Conservation (phyloP, 2,888 invertebrate species). For the Melikaiella ostensackeni region DNA sequence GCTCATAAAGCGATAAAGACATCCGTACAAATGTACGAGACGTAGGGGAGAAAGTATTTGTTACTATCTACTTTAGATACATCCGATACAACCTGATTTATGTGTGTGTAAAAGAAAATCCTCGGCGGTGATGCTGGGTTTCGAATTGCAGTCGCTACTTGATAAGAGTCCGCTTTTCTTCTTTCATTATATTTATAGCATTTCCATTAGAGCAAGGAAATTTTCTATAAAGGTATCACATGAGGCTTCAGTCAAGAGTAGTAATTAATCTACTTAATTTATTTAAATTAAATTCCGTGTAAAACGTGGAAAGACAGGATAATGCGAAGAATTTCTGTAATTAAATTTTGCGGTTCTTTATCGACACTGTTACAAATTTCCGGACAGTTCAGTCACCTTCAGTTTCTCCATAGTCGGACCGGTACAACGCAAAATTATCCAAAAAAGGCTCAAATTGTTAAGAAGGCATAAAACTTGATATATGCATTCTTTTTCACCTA, state of each 20-base stretch:
- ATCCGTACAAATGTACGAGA: conserved; percentile 63
- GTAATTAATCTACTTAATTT: neutral
- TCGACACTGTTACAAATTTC: neutral
- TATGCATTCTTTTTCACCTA: too few relatives aligned
- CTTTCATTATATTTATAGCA: neutral
- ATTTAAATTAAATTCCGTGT: neutral
- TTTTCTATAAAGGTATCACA: neutral
- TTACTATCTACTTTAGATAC: neutral
- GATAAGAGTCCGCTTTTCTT: neutral
- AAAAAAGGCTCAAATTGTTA: too few relatives aligned
- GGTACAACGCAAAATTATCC: too few relatives aligned
- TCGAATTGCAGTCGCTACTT: neutral
- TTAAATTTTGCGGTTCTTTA: neutral
- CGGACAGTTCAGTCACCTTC: neutral
- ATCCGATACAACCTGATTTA: conserved; percentile 23
- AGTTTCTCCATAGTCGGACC: too few relatives aligned
- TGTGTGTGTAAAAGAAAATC: neutral
- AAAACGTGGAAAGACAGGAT: neutral
- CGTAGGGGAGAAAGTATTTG: conserved; percentile 5
- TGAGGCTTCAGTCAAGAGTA: neutral
- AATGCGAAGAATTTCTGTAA: neutral
- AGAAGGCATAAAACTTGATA: too few relatives aligned
- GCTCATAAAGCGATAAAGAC: conserved; percentile 71
- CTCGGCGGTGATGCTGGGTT: neutral
- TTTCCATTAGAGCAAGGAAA: neutral